These are phyloP conservation scores for Argynnis bischoffii DNA, from an alignment of 2,888 invertebrate genomes.

Conservation along the genomic window DNA sequence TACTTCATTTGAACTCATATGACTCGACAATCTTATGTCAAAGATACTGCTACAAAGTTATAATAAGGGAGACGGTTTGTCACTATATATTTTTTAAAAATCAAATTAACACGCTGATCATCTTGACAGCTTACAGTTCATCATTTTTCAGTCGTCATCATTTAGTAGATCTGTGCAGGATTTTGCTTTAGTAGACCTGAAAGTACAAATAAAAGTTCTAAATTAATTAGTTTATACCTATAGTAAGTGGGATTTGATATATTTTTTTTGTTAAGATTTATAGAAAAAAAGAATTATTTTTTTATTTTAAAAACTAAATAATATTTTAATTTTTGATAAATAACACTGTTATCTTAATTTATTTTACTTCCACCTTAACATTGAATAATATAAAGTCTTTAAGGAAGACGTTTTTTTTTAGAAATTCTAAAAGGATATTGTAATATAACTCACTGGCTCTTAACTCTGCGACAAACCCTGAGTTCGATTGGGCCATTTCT, in stretches of 20 bases:
- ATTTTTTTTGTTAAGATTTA: too few species aligned
- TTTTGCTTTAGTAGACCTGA: conserved; percentile 86
- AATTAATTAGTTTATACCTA: too few species aligned
- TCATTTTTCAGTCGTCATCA: conserved; percentile 80
- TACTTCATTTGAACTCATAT: not conserved
- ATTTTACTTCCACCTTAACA: too few species aligned
- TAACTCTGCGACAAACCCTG: conserved; percentile 85
- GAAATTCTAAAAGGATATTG: too few species aligned
- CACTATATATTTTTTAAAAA: not conserved
- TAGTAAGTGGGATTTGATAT: too few species aligned
- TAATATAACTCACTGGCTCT: conserved; percentile 69
- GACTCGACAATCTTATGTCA: not conserved
- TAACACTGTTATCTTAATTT: too few species aligned
- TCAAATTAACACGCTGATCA: conserved; percentile 2
- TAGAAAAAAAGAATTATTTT: too few species aligned
- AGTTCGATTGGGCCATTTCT: conserved; percentile 89
- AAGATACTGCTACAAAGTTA: not conserved
- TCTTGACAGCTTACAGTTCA: conserved; percentile 18
- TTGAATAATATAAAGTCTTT: not conserved
- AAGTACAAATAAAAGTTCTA: conserved; percentile 51
- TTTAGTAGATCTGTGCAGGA: conserved; percentile 88
- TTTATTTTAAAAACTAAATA: too few species aligned
- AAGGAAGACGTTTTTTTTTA: not conserved
- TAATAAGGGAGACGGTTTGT: not conserved
- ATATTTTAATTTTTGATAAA: too few species aligned